A percentile compares a stretch with the other conserved stretches of the same genome.
Evolutionary conservation across 1,140 invertebrate genomes (phyloP).

Genomic region (Bradysia coprophila): DNA sequence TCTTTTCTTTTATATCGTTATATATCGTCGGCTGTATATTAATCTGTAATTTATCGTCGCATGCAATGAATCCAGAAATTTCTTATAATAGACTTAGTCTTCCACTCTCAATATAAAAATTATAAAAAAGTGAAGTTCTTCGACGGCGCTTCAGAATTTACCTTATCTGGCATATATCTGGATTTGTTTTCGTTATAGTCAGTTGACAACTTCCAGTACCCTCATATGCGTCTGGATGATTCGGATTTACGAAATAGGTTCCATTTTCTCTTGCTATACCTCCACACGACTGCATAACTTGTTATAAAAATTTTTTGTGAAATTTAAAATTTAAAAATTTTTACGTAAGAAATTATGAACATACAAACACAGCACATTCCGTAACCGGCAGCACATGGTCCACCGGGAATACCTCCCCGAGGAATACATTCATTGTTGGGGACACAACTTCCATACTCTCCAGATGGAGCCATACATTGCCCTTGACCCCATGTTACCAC

Average conservation of each 20-base stretch:
- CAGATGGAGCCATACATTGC: conserved; percentile 41
- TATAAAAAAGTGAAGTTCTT: neutral
- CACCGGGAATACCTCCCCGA: conserved; percentile 45
- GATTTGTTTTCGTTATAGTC: conserved; percentile 52
- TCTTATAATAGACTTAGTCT: neutral
- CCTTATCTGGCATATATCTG: conserved; percentile 67
- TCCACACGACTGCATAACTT: conserved; percentile 59
- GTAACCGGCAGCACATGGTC: conserved; percentile 50
- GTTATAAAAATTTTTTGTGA: neutral
- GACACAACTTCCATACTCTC: conserved; percentile 61
- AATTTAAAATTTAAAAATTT: neutral
- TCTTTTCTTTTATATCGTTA: no score
- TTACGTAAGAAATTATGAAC: conserved; percentile 3
- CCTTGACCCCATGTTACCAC: conserved; percentile 52
- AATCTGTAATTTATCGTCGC: no score
- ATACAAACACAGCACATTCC: conserved; percentile 22
- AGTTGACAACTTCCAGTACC: conserved; percentile 65
- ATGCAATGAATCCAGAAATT: no score
- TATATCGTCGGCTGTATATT: no score
- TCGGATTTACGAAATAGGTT: conserved; percentile 65
- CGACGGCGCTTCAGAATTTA: no score
- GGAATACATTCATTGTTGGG: conserved; percentile 42
- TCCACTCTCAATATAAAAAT: no score
- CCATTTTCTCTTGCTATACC: conserved; percentile 55
- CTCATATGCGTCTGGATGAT: conserved; percentile 54